Base-by-base conservation (phyloP, 1,140 invertebrate species). In the Eriosoma lanigerum region DNA sequence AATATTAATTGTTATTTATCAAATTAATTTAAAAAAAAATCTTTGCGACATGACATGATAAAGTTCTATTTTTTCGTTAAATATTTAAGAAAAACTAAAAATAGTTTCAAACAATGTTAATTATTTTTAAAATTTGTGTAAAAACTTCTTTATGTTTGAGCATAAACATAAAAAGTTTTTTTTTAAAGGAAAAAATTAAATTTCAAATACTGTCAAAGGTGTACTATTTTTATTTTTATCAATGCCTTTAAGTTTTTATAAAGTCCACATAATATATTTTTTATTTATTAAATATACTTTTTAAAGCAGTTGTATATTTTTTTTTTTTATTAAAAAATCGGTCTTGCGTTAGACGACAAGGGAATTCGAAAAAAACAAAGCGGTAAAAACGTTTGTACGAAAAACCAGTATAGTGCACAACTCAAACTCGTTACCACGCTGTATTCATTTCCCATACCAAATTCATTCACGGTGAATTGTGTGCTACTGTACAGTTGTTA, bases 371-470 rank as follows among this genome's bases (percentile, higher is more conserved):
- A 76, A 58, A n/a, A 76, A 68, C 2, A 15, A 76, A 24, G n/a
- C 9, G 29, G 1, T 19, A n/a, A 15, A 38, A 64, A 12, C 64
- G 64, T 68, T 68, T 48, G 19, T 46, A 24, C 17, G 64, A n/a
- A 68, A 68, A 19, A 44, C n/a, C 44, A 24, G 19, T 12, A 8
- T 58, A 5, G 21, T n/a, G 54, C 21, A 48, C 15, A 26, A 68
- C 66, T 24, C 21, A 68, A 26, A 68, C 21, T 58, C 13, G 32
- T 60, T 26, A 29, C 38, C 21, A 17, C 15, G 32, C 8, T 19
- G 38, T 76, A 38, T 56, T 56, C 32, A 76, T 76, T 76, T 76
- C 32, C 32, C 21, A 76, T 17, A 46, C 29, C 32, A 13, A 56
- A 75, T 75, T 75, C 52, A 60, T 58, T 73, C 50, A 21, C 26